Evolutionary conservation across 1,140 invertebrate genomes (phyloP).

Genomic region (Dreissena rostriformis): DNA sequence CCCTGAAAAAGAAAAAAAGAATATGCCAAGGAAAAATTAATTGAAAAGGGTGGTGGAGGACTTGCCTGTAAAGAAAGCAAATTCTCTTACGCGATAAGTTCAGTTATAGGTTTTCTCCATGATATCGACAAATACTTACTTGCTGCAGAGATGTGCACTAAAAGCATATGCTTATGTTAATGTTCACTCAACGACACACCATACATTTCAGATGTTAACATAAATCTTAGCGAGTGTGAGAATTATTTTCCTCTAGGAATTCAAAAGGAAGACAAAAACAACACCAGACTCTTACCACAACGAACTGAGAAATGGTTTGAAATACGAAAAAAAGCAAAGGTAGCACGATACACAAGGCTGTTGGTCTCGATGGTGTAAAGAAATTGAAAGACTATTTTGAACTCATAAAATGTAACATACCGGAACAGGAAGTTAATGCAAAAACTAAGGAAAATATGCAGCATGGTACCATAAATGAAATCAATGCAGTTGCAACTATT

Average conservation of each 20-base stretch:
- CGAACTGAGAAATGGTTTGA: conserved; percentile 23
- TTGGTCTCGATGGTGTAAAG: conserved; percentile 32
- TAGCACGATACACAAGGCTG: conserved; percentile 40
- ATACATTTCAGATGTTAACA: not conserved
- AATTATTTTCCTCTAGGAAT: conserved; percentile 4
- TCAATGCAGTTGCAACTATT: conserved; percentile 50
- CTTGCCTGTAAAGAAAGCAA: conserved; percentile 43
- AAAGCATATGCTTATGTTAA: conserved; percentile 4
- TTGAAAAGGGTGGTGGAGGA: conserved; percentile 42
- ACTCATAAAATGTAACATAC: conserved; percentile 43
- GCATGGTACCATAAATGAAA: conserved; percentile 25
- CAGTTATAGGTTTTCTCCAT: conserved; percentile 53
- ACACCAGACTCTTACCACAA: conserved; percentile 13
- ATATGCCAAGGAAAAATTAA: conserved; percentile 53
- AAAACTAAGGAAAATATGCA: conserved; percentile 27
- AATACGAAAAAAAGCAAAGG: conserved; percentile 24
- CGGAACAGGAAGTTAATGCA: conserved; percentile 22
- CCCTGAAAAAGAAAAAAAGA: conserved; percentile 51
- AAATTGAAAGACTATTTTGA: conserved; percentile 52
- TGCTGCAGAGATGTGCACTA: not conserved
- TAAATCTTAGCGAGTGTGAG: not conserved
- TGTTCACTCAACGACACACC: not conserved
- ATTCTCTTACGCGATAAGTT: conserved; percentile 52
- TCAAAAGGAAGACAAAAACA: not conserved
- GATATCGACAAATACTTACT: conserved; percentile 43